Evolutionary conservation across 2,888 invertebrate species (phyloP).

Genomic region (Isoperla grammatica): DNA sequence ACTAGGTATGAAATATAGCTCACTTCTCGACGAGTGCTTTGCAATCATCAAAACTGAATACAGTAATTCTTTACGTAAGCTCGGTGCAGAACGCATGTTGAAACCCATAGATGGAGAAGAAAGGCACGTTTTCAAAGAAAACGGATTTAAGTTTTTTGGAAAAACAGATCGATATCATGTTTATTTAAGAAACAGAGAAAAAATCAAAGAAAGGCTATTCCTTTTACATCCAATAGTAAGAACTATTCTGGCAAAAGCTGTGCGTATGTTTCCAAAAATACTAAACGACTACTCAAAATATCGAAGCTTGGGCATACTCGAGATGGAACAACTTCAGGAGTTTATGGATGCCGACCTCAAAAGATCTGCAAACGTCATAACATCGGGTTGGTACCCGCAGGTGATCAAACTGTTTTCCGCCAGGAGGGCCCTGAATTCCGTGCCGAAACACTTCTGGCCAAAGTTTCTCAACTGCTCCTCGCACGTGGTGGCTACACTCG

Average conservation of each 20-base stretch:
- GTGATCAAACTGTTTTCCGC: conserved; percentile 12
- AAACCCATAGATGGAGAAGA: conserved; percentile 53
- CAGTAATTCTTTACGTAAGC: conserved; percentile 54
- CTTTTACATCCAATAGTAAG: conserved; percentile 59
- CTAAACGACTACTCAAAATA: conserved; percentile 52
- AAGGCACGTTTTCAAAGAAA: conserved; percentile 47
- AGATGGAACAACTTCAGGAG: neutral
- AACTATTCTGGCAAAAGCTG: conserved; percentile 51
- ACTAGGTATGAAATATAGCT: conserved; percentile 52
- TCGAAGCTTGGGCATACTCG: conserved; percentile 8
- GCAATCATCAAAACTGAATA: conserved; percentile 43
- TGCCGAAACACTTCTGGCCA: conserved; percentile 6
- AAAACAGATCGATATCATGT: conserved; percentile 54
- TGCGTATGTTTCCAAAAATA: conserved; percentile 48
- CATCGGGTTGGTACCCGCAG: conserved; percentile 12
- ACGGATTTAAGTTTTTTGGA: conserved; percentile 56
- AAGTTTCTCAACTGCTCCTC: conserved; percentile 19
- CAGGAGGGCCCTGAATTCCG: neutral
- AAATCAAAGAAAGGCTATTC: conserved; percentile 52
- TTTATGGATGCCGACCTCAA: conserved; percentile 6
- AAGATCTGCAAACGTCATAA: conserved; percentile 10
- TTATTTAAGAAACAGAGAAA: conserved; percentile 53
- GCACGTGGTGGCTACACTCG: conserved; percentile 15
- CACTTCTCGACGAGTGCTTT: conserved; percentile 47
- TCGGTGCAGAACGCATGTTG: conserved; percentile 59